Evolutionary conservation across 1,140 invertebrate genomes (phyloP).

Genomic region (Bombus consobrinus): DNA sequence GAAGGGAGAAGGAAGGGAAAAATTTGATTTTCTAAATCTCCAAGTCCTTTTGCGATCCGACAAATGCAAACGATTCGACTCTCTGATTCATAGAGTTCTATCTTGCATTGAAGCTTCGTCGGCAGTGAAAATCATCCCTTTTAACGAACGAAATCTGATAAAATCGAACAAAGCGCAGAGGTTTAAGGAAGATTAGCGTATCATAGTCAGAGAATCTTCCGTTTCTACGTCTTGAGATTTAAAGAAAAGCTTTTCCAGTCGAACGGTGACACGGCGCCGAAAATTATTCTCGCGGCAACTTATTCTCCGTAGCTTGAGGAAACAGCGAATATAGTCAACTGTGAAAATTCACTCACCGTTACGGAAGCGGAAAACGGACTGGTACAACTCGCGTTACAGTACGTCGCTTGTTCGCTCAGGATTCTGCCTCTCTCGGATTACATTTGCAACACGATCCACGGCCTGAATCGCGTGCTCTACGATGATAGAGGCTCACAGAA

Average conservation of each 20-base stretch:
- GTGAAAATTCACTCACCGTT: neutral
- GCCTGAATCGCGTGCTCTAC: slow-evolving; percentile 19
- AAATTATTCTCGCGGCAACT: neutral
- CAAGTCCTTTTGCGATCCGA: neutral
- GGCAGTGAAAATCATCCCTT: neutral
- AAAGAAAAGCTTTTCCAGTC: neutral
- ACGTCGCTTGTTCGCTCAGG: neutral
- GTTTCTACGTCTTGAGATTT: neutral
- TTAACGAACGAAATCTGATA: neutral
- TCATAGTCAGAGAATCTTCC: neutral
- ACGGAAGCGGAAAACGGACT: slow-evolving; percentile 22
- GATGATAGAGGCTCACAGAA: slow-evolving; percentile 23
- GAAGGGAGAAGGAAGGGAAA: neutral
- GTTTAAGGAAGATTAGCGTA: too few relatives aligned
- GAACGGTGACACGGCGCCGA: neutral
- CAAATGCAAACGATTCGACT: neutral
- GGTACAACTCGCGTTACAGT: slow-evolving; percentile 23
- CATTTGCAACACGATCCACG: slow-evolving; percentile 47
- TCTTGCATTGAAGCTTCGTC: neutral
- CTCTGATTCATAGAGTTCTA: neutral
- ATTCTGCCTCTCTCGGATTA: slow-evolving; percentile 50
- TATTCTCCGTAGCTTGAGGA: neutral
- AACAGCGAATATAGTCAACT: neutral
- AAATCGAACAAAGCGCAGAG: neutral
- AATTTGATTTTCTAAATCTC: neutral